Percentiles rank a stretch among this genome's conserved stretches.
Conservation (phyloP, 2,113 vertebrate genomes). For the Bettongia penicillata region DNA sequence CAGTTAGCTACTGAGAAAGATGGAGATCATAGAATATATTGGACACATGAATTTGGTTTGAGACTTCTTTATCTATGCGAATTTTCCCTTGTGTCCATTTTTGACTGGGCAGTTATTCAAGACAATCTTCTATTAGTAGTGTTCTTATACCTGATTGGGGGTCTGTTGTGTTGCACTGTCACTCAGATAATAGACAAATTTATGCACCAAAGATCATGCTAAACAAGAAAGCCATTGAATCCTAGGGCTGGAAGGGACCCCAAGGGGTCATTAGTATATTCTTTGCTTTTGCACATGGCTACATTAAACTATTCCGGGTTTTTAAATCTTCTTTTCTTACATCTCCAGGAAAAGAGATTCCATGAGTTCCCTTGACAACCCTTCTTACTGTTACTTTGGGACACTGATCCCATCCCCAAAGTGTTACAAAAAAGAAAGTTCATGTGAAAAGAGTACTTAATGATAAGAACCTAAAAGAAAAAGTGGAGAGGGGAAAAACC, state of each 20-base stretch:
- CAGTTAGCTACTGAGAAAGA: conserved; percentile 32
- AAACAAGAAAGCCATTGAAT: conserved; percentile 30
- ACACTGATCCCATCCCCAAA: conserved; percentile 54
- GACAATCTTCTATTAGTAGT: conserved; percentile 33
- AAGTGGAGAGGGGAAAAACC: conserved; percentile 32
- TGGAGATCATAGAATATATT: background rate
- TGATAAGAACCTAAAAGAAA: conserved; percentile 55
- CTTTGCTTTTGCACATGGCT: background rate
- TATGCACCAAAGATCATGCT: conserved; percentile 20
- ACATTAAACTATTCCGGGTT: conserved; percentile 37
- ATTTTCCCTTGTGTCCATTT: conserved; percentile 21
- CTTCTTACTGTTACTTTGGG: conserved; percentile 53
- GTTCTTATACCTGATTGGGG: conserved; percentile 37
- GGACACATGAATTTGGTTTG: conserved; percentile 2
- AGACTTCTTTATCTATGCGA: conserved; percentile 12
- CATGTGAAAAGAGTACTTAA: conserved; percentile 59
- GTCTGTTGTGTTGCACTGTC: conserved; percentile 38
- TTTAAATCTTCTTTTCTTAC: conserved; percentile 47
- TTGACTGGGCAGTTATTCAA: conserved; percentile 14
- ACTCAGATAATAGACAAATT: conserved; percentile 41
- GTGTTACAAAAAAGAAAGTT: conserved; percentile 51
- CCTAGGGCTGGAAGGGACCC: conserved; percentile 15
- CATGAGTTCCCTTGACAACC: conserved; percentile 41
- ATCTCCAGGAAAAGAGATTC: conserved; percentile 47
- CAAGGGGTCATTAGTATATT: background rate